phyloP scores from a whole-genome alignment of 2,888 invertebrate genomes.

The Liodrosophila aerea region DNA sequence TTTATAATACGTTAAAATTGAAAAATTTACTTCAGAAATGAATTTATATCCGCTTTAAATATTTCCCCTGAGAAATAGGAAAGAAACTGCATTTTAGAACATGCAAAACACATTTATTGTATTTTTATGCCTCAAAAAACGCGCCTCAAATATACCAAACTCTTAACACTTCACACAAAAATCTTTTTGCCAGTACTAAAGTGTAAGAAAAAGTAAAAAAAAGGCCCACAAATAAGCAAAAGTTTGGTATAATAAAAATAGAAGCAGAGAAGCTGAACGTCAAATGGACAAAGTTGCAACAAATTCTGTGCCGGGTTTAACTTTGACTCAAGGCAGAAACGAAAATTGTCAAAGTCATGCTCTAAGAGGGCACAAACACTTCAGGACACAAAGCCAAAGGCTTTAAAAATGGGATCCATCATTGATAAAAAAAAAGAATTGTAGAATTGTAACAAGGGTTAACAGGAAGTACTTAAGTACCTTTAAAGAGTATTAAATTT shows the following conservation, averaged over 20 bases:
- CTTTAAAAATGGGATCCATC: slow-evolving; percentile 42
- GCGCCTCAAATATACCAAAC: slow-evolving; percentile 35
- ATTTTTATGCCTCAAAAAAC: slow-evolving; percentile 9
- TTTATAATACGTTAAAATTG: no score
- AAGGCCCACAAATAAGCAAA: slow-evolving; percentile 10
- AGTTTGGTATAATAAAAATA: slow-evolving; percentile 42
- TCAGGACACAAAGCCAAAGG: slow-evolving; percentile 45
- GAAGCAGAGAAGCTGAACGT: slow-evolving; percentile 36
- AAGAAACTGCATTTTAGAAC: slow-evolving; percentile 5
- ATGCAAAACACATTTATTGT: slow-evolving; percentile 1
- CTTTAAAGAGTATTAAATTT: neutral
- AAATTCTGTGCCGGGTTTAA: slow-evolving; percentile 36
- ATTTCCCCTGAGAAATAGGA: neutral
- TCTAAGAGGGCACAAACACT: slow-evolving; percentile 51
- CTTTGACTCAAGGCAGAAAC: slow-evolving; percentile 28
- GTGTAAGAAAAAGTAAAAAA: slow-evolving; percentile 22
- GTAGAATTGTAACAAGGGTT: neutral
- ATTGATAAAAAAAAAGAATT: slow-evolving; percentile 25
- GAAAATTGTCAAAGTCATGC: slow-evolving; percentile 62
- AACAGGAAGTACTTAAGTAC: neutral
- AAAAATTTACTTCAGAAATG: no score
- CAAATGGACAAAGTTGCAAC: slow-evolving; percentile 56
- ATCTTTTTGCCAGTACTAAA: slow-evolving; percentile 30
- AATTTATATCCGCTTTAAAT: no score
- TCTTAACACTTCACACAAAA: slow-evolving; percentile 34